phyloP scores from a whole-genome alignment of 1,140 invertebrate genomes.

The Lordiphosa mommai region DNA sequence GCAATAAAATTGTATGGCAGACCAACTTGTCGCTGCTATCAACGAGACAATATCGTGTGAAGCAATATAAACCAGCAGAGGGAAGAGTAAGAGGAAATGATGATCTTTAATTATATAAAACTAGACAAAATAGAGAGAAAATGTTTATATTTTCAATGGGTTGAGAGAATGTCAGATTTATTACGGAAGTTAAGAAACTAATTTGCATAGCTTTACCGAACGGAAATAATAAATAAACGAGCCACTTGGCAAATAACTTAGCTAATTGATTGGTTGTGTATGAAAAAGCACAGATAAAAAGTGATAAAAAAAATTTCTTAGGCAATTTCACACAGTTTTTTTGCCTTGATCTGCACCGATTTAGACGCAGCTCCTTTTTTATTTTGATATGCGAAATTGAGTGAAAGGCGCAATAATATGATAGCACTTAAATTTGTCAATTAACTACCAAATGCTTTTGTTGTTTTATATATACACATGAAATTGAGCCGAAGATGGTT shows the following conservation, averaged over 20 bases:
- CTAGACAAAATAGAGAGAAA: conserved; percentile 2
- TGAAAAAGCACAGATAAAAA: too few relatives aligned
- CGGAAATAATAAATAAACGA: background rate
- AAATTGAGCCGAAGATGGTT: too few relatives aligned
- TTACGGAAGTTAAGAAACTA: conserved; percentile 28
- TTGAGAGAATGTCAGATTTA: conserved; percentile 21
- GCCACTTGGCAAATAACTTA: too few relatives aligned
- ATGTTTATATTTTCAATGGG: background rate
- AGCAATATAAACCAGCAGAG: conserved; percentile 39
- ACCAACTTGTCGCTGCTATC: conserved; percentile 46
- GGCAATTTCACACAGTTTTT: background rate
- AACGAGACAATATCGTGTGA: conserved; percentile 66
- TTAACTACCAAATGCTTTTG: too few relatives aligned
- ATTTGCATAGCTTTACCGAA: conserved; percentile 29
- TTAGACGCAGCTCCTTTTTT: too few relatives aligned
- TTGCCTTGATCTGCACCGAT: too few relatives aligned
- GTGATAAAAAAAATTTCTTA: too few relatives aligned
- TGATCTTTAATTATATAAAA: background rate
- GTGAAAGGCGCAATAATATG: too few relatives aligned
- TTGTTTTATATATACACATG: too few relatives aligned
- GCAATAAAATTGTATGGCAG: conserved; percentile 73
- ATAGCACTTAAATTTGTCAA: too few relatives aligned
- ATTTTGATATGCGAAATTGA: too few relatives aligned
- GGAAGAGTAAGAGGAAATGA: background rate
- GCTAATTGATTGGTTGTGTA: too few relatives aligned